Base-by-base conservation (phyloP, 1,140 invertebrate species). In the Caenorhabditis elegans region DNA sequence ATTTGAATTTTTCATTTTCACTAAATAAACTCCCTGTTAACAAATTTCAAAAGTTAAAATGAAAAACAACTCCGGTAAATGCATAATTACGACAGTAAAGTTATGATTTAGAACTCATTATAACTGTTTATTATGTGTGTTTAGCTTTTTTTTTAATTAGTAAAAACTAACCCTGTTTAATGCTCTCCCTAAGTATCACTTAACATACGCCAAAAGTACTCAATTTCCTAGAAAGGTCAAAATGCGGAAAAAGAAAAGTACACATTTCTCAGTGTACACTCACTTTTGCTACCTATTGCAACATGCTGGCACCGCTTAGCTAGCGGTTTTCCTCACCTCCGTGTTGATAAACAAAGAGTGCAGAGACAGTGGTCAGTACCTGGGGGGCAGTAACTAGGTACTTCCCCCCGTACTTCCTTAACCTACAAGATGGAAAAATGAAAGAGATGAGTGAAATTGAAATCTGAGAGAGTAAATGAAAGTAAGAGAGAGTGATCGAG, bases 311-410 rank as follows among this genome's bases (percentile, higher is more conserved):
- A 70, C 60, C 60, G 34, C 60, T 39, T 19, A 70, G 34, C 31
- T 70, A 70, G 60, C 60, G 31, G 60, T 70, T 70, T 70, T 70
- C 60, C 60, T 70, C 60, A 70, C 60, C 60, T 70, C 55, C 31
- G 31, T 60, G 55, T 60, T 70, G 60, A 70, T 70, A 70, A 70
- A 70, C 60, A 70, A 70, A 70, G 31, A 34, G 60, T n/a, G 19
- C n/a, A 36, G 31, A 60, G 55, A 60, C 34, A 70, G n/a, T 70
- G 60, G 60, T 70, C 60, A 70, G 34, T 39, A 10, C 24, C 19
- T 55, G 51, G 51, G 51, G 39, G n/a, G n/a, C n/a, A n/a, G n/a
- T n/a, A 49, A 24, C 6, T 5, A 10, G 53, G 60, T 60, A 28
- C 28, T 60, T 34, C 55, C 34, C 34, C 55, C 55, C 55, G 31